Base-by-base conservation (phyloP, 2,797 vertebrate genomes). In the Microctenopoma steveboyesi region DNA sequence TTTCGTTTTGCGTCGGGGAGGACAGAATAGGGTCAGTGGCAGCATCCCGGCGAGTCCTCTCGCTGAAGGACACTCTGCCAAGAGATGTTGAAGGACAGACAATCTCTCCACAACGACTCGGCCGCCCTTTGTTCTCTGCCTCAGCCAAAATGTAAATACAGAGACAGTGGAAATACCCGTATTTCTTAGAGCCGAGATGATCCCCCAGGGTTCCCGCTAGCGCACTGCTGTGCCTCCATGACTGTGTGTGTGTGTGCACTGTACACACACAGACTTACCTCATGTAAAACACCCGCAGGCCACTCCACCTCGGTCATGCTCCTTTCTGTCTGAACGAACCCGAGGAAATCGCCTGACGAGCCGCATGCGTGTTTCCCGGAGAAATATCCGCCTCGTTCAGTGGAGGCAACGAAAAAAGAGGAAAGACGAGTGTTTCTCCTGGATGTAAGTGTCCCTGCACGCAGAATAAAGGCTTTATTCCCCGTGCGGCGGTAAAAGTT, bases 281-380 rank as follows among this genome's bases (percentile, higher is more conserved):
- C 58, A 64, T 70, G 77, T 74, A 67, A 82, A 78, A 74, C 45
- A 79, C 81, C 82, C 83, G 64, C 59, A 60, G 74, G 82, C 62
- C 57, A 63, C 84, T 78, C 77, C 22, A 49, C 64, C 69, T 50
- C 74, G 66, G 67, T 74, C 80, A 78, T 46, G 71, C 76, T 75
- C 33, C 59, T 81, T 76, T 87, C 69, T 43, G 52, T 47, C 73
- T 71, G 79, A 80, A 83, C 70, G 79, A 88, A 85, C 74, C 56
- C 50, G 76, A 79, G 81, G 78, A 78, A 69, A 84, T 74, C 73
- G 57, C 72, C 81, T 85, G 83, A 88, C 63, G 50, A 66, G 55
- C 69, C n/a, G 18, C 65, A 58, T 46, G 58, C 54, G 33, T 82
- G 28, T 80, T 81, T 59, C 39, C 47, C 48, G 56, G 53, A 55